Evolutionary conservation across 2,113 vertebrate species (phyloP), one percentile per base, ranked within the genome.

Genomic region (Meriones unguiculatus): DNA sequence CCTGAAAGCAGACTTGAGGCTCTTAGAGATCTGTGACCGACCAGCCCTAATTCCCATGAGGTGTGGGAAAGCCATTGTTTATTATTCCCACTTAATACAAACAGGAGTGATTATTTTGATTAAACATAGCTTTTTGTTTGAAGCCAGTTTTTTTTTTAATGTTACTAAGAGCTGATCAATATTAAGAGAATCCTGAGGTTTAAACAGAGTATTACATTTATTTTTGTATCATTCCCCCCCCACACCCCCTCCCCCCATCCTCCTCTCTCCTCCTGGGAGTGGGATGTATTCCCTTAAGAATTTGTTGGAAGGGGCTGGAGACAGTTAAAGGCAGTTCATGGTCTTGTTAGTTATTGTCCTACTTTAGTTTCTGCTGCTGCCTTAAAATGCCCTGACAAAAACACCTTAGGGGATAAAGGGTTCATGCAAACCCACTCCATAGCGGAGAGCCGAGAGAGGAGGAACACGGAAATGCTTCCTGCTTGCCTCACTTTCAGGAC

Each of bases 21-120:
- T 54, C 91, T 96, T 73, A 30, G 90, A 97, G 93, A 98, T 94
- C 97, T 96, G 38, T 95, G 96, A 93, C 95, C 98, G 96, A 98
- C 96, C 97, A 98, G 98, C 96, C 0, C 75, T 97, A 62, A 95
- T 97, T 54, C 97, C 98, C 95, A 62, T 72, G 73, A 41, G 69
- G 81, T 88, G 59, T 18, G 76, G 88, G 95, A 92, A 98, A 98
- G 97, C 97, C 96, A 97, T 98, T 98, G 98, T 97, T 98, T 97
- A 98, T 97, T 97, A 98, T 98, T 98, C 96, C 95, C 95, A 97
- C 96, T 96, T 97, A 95, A 86, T 98, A 70, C 85, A 78, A 50
- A 54, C 76, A 54, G 0, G 7, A 12, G 46, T 52, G 28, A 54
- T 78, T 78, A 54, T 78, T 52, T 18, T 46, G 3, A 78, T 18